Evolutionary conservation across 37 sponge, comb jelly and placozoan genomes (phyloP).

Genomic region (Halichondria panicea): DNA sequence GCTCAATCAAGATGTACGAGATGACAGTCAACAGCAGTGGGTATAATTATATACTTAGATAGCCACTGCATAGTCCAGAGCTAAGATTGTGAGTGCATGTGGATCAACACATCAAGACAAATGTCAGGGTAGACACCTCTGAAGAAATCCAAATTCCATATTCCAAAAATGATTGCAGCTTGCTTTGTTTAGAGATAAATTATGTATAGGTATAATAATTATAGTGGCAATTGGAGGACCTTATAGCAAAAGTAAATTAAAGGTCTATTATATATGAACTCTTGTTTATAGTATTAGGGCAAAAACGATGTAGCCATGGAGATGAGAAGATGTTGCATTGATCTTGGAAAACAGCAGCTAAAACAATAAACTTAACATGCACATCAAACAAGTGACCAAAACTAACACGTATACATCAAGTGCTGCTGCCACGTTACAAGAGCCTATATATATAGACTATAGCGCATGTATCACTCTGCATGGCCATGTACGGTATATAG

Average conservation of each 20-base stretch:
- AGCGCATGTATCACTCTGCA: too few species aligned
- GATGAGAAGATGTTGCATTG: conserved; percentile 43
- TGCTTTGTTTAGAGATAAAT: too few species aligned
- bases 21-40: conserved; percentile 7
- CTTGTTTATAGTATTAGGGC: conserved; percentile 25
- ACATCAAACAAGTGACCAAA: background rate
- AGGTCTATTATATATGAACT: background rate
- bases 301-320: conserved; percentile 54
- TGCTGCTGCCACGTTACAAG: too few species aligned
- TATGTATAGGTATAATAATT: too few species aligned
- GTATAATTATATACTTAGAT: too few species aligned
- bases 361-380: conserved; percentile 20
- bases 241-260: too few species aligned
- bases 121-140: background rate
- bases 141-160: conserved; percentile 50
- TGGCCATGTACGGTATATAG: too few species aligned
- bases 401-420: background rate
- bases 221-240: too few species aligned
- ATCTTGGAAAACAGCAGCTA: conserved; percentile 57
- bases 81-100: background rate
- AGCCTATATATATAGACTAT: too few species aligned
- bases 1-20: conserved; percentile 13
- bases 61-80: conserved; percentile 27
- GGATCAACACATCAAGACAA: conserved; percentile 2
- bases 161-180: conserved; percentile 4